Evolutionary conservation across 92 coral and sea anemone species (phyloP), one percentile per base, ranked within the genome.

Genomic region (Zoanthus sociatus): DNA sequence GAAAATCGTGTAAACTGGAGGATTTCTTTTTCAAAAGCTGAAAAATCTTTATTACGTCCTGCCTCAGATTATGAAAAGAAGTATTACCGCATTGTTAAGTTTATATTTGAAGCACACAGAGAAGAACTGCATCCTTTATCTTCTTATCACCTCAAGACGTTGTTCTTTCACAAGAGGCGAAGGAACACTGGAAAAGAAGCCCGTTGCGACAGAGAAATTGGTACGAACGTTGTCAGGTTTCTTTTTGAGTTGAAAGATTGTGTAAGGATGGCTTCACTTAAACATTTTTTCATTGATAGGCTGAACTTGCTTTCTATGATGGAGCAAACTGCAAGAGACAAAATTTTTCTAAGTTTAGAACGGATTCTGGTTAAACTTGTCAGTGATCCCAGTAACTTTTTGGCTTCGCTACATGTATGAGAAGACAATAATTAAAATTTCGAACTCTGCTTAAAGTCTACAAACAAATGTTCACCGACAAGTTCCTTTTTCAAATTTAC

Each of bases 1-100:
- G 60, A 87, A 26, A 51, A 83, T 17, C 73, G 78, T 1, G 0
- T 20, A 11, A 73, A 71, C 66, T 92, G 94, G 94, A 74, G 94
- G 14, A 86, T 92, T 63, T 92, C 94, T 31, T 92, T 89, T 13
- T 92, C 94, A 21, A 60, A 71, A 37, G 92, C 79, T 7, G 94
- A 92, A 76, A 92, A 92, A 68, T 3, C 3, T 4, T 88, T 92
- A 0, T 26, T 92, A 47, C 9, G 66, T n/a, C 86, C 83, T 13
- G 71, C 73, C 1, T 72, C 87, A 1, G 73, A 64, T 4, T 5
- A 44, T 1, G 88, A 87, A 26, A 87, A 87, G 74, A 53, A 74
- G 46, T 87, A 54, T 26, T 90, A 74, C 42, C 78, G 84, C 33
- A 76, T 92, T 47, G 79, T 84, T 4, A 92, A 92, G 67, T 89